Base-by-base conservation (phyloP, 2,888 invertebrate species). In the Morpho deidamia region DNA sequence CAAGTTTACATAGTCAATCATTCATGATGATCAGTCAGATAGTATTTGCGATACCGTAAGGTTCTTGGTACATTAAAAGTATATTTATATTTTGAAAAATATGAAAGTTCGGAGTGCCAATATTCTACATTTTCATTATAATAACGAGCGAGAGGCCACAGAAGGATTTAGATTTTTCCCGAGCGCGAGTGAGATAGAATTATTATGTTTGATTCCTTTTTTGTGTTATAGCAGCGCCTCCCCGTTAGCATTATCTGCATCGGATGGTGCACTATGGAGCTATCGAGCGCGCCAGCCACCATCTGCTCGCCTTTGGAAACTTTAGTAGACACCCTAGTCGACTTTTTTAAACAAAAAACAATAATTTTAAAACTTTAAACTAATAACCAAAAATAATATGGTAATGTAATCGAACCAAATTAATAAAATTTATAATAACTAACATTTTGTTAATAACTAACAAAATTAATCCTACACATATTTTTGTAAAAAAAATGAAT, bases 171-270 rank as follows among this genome's bases (percentile, higher is more conserved):
- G 71, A 70, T 70, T 72, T 74, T 72, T 70, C 67, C 53, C 48
- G 65, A 58, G 72, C 62, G 65, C 65, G 71, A 79, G 67, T 65
- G 66, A 68, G 78, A 79, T 65, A 64, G 70, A 67, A 62, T 59
- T 61, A 66, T 60, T 61, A 65, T 66, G 69, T 71, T 69, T 70
- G 59, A 62, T 68, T 72, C 69, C 65, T 71, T 76, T 77, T 73
- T 75, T 69, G 74, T 67, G 81, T 85, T 84, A 83, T 82, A 77
- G 79, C 78, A 74, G 75, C 72, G 75, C 81, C 84, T 83, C 81
- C 80, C 81, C 78, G 82, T 82, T 82, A 78, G 74, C 71, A 75
- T 81, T 85, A 84, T 86, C 86, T 83, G 74, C 76, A 84, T 83
- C 81, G 66, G 68, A 65, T 64, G 68, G 85, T 83, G 85, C 86